Evolutionary conservation across 2,888 invertebrate species (phyloP).

Genomic region (Oligia latruncula): DNA sequence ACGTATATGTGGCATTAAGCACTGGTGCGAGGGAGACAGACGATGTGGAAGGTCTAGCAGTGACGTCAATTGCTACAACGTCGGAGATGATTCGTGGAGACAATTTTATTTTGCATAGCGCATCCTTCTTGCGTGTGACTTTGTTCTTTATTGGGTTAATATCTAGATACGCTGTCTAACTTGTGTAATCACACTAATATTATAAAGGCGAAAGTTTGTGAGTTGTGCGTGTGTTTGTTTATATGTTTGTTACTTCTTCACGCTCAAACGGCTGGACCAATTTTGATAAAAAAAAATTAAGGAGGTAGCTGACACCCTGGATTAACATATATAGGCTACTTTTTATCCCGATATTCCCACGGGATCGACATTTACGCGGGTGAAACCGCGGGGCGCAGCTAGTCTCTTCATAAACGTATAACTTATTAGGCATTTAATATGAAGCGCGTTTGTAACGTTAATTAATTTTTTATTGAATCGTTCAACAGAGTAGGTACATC

Average conservation of each 20-base stretch:
- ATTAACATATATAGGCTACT: too few relatives aligned
- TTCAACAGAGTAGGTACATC: constrained; percentile 50
- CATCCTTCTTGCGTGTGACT: constrained; percentile 39
- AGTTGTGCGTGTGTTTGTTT: too few relatives aligned
- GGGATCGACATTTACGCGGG: too few relatives aligned
- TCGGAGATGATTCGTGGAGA: constrained; percentile 58
- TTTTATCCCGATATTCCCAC: too few relatives aligned
- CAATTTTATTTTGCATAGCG: constrained; percentile 63
- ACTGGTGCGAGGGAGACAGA: constrained; percentile 57
- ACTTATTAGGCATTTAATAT: constrained; percentile 33
- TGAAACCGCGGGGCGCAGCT: too few relatives aligned
- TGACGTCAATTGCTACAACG: constrained; percentile 59
- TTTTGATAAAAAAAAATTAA: too few relatives aligned
- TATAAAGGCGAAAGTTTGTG: too few relatives aligned
- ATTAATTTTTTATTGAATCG: constrained; percentile 51
- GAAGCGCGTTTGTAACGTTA: constrained; percentile 49
- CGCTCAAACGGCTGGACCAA: too few relatives aligned
- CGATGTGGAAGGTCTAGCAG: constrained; percentile 51
- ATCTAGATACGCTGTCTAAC: constrained; percentile 38
- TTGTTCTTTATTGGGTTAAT: constrained; percentile 48
- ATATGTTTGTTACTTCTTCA: too few relatives aligned
- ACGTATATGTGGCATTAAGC: constrained; percentile 64
- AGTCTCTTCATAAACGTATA: constrained; percentile 22
- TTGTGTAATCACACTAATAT: constrained; percentile 30
- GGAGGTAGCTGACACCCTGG: too few relatives aligned